Percentiles rank a stretch among this genome's conserved stretches.
phyloP scores from a whole-genome alignment of 2,888 invertebrate genomes.

The Aporophyla lueneburgensis region DNA sequence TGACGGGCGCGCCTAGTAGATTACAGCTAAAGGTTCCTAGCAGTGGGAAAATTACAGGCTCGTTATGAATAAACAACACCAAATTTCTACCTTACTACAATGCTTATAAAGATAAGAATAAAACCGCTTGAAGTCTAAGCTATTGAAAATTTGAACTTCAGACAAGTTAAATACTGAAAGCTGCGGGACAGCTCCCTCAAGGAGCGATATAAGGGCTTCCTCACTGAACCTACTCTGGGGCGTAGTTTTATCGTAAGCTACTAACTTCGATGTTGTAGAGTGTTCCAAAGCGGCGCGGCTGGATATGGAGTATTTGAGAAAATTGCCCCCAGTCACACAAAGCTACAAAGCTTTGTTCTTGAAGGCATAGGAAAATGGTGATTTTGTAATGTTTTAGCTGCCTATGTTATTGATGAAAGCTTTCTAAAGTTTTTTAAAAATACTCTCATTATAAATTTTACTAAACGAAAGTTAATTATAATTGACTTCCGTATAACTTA shows the following conservation, averaged over 20 bases:
- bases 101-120: slow-evolving; percentile 2
- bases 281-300: slow-evolving; percentile 53
- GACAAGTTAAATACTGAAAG: slow-evolving; percentile 7
- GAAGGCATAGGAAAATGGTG: neutral
- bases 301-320: slow-evolving; percentile 71
- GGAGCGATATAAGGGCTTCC: slow-evolving; percentile 42
- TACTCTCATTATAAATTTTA: no score
- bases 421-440: no score
- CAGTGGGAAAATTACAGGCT: no score
- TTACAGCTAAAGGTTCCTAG: no score
- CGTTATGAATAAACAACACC: neutral
- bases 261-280: slow-evolving; percentile 60
- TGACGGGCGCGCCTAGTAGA: no score
- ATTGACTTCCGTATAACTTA: no score
- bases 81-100: neutral
- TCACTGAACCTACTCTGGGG: slow-evolving; percentile 35
- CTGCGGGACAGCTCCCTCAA: slow-evolving; percentile 33
- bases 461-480: no score
- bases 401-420: neutral
- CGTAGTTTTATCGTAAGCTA: slow-evolving; percentile 49
- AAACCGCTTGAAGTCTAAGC: neutral
- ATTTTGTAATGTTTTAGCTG: neutral
- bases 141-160: slow-evolving; percentile 20
- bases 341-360: slow-evolving; percentile 7
- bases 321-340: slow-evolving; percentile 56